Evolutionary conservation across 1,140 invertebrate species (phyloP).

Genomic region (Vanessa atalanta): DNA sequence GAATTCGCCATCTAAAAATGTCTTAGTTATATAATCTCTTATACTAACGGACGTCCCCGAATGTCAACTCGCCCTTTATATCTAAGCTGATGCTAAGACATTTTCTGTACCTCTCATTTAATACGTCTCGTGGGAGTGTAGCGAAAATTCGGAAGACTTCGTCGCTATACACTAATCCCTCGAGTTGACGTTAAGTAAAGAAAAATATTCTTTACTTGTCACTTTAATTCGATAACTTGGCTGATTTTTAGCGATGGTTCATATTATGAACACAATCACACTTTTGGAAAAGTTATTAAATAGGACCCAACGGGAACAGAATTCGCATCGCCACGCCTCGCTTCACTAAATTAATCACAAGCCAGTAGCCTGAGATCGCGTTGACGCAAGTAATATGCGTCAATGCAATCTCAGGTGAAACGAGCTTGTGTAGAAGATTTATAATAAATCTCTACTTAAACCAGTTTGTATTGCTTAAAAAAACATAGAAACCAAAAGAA

Average conservation of each 20-base stretch:
- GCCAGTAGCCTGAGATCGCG: too few species aligned
- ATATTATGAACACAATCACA: not conserved
- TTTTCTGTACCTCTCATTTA: constrained; percentile 25
- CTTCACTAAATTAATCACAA: too few species aligned
- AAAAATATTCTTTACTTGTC: constrained; percentile 1
- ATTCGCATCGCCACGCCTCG: too few species aligned
- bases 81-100: constrained; percentile 23
- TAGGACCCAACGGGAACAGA: too few species aligned
- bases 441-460: too few species aligned
- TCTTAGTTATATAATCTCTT: constrained; percentile 1
- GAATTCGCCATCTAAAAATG: not conserved
- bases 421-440: too few species aligned
- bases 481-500: too few species aligned
- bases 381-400: too few species aligned
- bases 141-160: constrained; percentile 27
- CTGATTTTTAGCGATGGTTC: not conserved
- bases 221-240: constrained; percentile 12
- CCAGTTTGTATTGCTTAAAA: too few species aligned
- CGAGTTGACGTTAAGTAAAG: constrained; percentile 24
- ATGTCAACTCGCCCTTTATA: constrained; percentile 28
- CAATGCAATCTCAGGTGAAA: too few species aligned
- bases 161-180: constrained; percentile 23
- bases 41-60: constrained; percentile 5
- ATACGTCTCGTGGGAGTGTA: constrained; percentile 30
- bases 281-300: too few species aligned